These are phyloP conservation scores for Catostylus mosaicus DNA, from an alignment of 30 jellyfish, hydroid and myxozoan genomes.

Conservation along the genomic window DNA sequence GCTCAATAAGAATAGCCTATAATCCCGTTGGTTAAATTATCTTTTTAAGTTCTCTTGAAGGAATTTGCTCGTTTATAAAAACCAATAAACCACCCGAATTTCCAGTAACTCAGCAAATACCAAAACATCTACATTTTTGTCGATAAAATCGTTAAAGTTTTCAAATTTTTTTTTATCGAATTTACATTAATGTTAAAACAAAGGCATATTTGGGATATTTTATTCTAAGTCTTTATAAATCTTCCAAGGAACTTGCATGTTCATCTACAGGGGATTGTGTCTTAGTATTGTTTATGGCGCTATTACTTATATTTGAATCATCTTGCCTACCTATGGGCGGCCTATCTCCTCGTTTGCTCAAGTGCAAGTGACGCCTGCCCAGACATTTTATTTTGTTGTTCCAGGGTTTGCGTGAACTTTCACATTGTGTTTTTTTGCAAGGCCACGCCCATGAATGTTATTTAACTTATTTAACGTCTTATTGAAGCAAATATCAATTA, in stretches of 20 bases:
- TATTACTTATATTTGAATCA: neutral
- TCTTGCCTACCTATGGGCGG: neutral
- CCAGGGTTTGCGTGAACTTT: conserved; percentile 8
- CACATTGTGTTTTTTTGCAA: conserved; percentile 25
- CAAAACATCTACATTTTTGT: neutral
- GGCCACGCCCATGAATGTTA: conserved; percentile 9
- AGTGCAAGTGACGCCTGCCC: neutral
- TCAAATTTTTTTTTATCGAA: neutral
- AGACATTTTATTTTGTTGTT: neutral
- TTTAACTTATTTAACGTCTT: too few species aligned
- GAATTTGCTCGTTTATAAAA: too few species aligned
- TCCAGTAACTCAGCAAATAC: neutral
- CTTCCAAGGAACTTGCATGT: neutral
- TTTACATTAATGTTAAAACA: neutral
- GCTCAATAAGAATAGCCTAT: neutral
- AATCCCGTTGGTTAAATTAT: neutral
- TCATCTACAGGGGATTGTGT: neutral
- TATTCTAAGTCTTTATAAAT: neutral
- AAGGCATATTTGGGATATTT: neutral
- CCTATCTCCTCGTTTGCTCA: neutral
- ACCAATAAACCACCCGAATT: too few species aligned
- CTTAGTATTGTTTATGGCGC: neutral
- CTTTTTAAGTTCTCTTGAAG: neutral
- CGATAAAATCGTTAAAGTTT: neutral
- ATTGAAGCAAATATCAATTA: too few species aligned